Percentiles rank a stretch among this genome's conserved stretches.
These are phyloP conservation scores for Xanthorhoe spadicearia DNA, from an alignment of 2,888 invertebrate genomes.

Conservation along the genomic window DNA sequence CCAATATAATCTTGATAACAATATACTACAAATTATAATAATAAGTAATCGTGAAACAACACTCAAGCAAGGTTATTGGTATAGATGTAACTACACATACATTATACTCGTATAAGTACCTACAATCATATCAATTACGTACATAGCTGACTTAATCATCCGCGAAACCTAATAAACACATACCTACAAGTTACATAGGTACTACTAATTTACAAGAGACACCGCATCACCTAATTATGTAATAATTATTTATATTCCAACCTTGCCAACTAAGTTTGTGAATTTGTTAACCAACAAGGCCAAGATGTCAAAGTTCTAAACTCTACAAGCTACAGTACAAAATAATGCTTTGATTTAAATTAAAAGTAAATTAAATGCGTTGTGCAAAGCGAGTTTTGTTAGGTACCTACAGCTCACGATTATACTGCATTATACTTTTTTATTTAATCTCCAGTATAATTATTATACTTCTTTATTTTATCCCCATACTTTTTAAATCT, in stretches of 20 bases:
- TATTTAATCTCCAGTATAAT: no score
- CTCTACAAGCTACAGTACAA: not conserved
- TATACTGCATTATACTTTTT: no score
- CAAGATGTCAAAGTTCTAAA: not conserved
- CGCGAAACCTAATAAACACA: not conserved
- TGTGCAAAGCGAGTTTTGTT: no score
- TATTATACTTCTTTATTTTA: no score
- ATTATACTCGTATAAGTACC: not conserved
- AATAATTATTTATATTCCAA: not conserved
- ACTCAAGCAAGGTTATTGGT: not conserved
- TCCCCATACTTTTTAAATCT: no score
- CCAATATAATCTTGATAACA: no score
- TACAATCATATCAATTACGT: not conserved
- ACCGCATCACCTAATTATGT: not conserved
- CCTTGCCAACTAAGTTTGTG: not conserved
- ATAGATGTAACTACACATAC: not conserved
- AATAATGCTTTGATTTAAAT: not conserved
- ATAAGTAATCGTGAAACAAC: not conserved
- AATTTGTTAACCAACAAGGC: not conserved
- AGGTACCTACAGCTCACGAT: no score
- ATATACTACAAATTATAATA: not conserved
- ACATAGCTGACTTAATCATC: not conserved
- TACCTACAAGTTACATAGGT: not conserved
- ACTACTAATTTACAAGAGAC: not conserved
- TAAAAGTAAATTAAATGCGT: not conserved